Base-by-base conservation (phyloP, 2,113 vertebrate genomes). In the Perca schrenkii region DNA sequence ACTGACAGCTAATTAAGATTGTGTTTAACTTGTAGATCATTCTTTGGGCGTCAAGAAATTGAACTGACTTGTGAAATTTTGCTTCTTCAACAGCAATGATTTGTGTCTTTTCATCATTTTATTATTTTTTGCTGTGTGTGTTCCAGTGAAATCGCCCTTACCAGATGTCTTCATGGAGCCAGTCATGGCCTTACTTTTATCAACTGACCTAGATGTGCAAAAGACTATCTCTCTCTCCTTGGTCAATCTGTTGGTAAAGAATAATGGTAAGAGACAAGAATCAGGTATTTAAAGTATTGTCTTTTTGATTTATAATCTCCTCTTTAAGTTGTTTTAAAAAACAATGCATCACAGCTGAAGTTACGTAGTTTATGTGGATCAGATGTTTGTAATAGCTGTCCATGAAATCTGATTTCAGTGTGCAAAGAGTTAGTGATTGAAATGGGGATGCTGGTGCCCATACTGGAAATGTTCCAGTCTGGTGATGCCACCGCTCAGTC, bases 401-500 rank as follows among this genome's bases (percentile, higher is more conserved):
- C 7, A 10, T 80, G 3, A 67, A 66, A 68, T 83, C 4, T 81
- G 25, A 77, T 77, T 86, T 46, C 90, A 95, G 94, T 93, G 64
- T 89, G 91, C 73, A 93, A 94, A 85, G 96, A 96, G 76, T 70
- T 90, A n/a, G 92, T 96, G 84, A 86, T 96, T 63, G 93, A 96
- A 60, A 94, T 95, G 95, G 96, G 95, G 77, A 89, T 96, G 85
- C 91, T 97, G 88, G 94, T 95, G 77, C 95, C 95, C 62, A 82
- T 97, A 66, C 82, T 97, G 80, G 96, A 97, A 87, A 72, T 96
- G 36, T 93, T 97, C 73, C 95, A 94, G 71, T 96, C 95, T 17
- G 95, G 94, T 13, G 96, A 97, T 82, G 58, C 89, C 25, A 70
- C 86, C 2, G 92, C 96, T 67, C 95, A 96, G 88, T 95, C 95